Evolutionary conservation across 2,797 vertebrate species (phyloP), one percentile per base, ranked within the genome.

Genomic region (Sebastolobus alascanus): DNA sequence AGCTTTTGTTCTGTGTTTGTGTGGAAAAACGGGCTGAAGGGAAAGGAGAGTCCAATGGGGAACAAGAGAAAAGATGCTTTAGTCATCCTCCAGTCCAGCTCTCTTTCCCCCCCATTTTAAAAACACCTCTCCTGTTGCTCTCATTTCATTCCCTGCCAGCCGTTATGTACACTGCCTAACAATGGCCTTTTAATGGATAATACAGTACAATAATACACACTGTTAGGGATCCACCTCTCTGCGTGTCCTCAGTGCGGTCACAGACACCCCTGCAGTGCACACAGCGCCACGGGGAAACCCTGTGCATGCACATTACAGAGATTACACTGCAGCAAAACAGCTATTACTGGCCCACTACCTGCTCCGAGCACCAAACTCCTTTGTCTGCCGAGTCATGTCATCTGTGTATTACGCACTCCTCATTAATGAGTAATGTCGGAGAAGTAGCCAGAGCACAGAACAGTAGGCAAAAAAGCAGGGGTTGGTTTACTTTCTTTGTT

Each of bases 271-370:
- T 89, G 85, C 87, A 81, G 79, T 75, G 80, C 82, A 59, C 46
- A n/a, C 37, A 43, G 66, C 73, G 55, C 68, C 75, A 18, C 2
- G 52, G 81, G 84, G 81, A 86, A 82, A 84, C 84, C 81, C 83
- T 77, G 84, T 73, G 80, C 79, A 59, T 74, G 65, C 81, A 83
- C 86, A 84, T 74, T 68, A 84, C 58, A 82, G 80, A 77, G 86
- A 89, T 87, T 75, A 89, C 83, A 79, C 87, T 88, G 90, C 88
- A 90, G 88, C 84, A 86, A 82, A 89, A 78, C 70, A 78, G 69
- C 88, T 77, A 82, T 85, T 70, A 81, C 75, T 61, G 73, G 65
- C 68, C 66, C 67, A 22, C 73, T 63, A 73, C 66, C 79, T 82
- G 74, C 75, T 13, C 76, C 22, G 4, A 75, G 84, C 84, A 58